A percentile compares a stretch with the other conserved stretches of the same genome.
phyloP scores from a whole-genome alignment of 2,113 vertebrate genomes.

The Misgurnus mizolepis region DNA sequence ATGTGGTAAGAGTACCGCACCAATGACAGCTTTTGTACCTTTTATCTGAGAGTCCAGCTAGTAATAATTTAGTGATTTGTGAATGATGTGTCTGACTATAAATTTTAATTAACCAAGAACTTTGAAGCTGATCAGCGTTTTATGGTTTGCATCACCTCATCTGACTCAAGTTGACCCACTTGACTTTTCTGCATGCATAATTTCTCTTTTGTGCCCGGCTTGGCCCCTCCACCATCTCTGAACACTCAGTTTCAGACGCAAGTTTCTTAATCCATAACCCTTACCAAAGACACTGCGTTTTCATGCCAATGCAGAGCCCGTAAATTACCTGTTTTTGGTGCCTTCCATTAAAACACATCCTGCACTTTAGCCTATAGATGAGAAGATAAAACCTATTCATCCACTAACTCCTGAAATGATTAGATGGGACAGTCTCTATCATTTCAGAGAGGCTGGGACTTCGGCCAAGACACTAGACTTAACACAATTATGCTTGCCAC shows the following conservation, averaged over 20 bases:
- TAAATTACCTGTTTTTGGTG: slow-evolving; percentile 38
- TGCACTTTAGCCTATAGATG: slow-evolving; percentile 49
- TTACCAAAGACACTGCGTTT: slow-evolving; percentile 29
- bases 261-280: slow-evolving; percentile 5
- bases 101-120: slow-evolving; percentile 24
- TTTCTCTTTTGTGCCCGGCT: slow-evolving; percentile 6
- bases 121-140: slow-evolving; percentile 22
- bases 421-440: slow-evolving; percentile 36
- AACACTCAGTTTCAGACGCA: background rate
- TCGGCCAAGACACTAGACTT: slow-evolving; percentile 65
- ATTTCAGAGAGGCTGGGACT: slow-evolving; percentile 55
- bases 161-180: slow-evolving; percentile 28
- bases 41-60: background rate
- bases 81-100: slow-evolving; percentile 19
- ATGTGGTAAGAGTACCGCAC: too few relatives aligned
- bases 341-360: slow-evolving; percentile 39
- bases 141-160: slow-evolving; percentile 11
- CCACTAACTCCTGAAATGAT: slow-evolving; percentile 55
- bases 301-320: slow-evolving; percentile 8
- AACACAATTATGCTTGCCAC: slow-evolving; percentile 59
- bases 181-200: slow-evolving; percentile 5
- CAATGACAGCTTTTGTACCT: too few relatives aligned
- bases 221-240: slow-evolving; percentile 29
- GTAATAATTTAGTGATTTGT: background rate
- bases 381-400: slow-evolving; percentile 53